phyloP scores from a whole-genome alignment of 2,113 vertebrate species.

The Callipepla californica region DNA sequence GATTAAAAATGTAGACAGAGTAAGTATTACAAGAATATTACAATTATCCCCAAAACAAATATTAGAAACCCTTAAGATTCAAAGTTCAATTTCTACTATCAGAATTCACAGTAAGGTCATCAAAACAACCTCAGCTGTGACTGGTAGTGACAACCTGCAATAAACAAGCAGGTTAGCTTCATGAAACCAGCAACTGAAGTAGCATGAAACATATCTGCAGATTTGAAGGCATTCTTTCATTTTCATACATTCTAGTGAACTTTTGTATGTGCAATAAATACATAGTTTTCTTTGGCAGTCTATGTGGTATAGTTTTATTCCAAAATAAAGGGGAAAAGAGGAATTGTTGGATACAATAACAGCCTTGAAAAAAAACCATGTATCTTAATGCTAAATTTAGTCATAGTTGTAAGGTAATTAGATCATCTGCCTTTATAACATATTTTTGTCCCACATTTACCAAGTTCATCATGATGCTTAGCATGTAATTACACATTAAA shows the following conservation, averaged over 20 bases:
- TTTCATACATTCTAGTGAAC: neutral
- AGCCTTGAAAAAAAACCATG: neutral
- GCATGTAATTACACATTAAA: constrained; percentile 22
- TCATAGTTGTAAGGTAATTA: neutral
- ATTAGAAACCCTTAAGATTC: neutral
- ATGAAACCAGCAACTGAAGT: neutral
- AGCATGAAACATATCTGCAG: neutral
- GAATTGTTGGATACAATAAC: neutral
- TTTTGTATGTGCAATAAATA: neutral
- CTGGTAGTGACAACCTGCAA: neutral
- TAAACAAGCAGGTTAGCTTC: neutral
- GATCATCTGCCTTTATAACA: neutral
- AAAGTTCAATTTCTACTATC: neutral
- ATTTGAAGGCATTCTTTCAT: neutral
- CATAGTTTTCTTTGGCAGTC: neutral
- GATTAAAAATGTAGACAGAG: constrained; percentile 23
- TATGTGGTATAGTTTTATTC: neutral
- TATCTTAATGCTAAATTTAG: neutral
- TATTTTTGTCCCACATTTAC: neutral
- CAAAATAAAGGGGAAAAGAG: neutral
- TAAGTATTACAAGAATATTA: neutral
- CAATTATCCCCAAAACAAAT: neutral
- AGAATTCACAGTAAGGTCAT: neutral
- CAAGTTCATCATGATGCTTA: neutral
- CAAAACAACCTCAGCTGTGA: neutral